Base-by-base conservation (phyloP, 2,888 invertebrate genomes). In the Diloba caeruleocephala region DNA sequence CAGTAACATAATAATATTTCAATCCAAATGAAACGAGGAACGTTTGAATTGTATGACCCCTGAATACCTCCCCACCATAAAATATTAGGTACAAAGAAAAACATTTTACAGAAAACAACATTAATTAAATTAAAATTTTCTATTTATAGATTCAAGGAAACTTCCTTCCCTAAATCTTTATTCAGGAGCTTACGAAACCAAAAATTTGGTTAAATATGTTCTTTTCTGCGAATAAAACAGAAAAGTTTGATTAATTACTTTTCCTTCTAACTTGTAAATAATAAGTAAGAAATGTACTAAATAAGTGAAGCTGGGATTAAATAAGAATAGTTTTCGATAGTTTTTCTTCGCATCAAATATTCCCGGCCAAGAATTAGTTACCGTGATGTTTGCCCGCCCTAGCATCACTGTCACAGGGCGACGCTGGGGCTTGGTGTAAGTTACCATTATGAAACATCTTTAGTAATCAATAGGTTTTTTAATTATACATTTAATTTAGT, bases 261-360 rank as follows among this genome's bases (percentile, higher is more conserved):
- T 25, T 3, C 10, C 21, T 19, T 6, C 8, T 25, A 29, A 19
- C 6, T 17, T 6, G 15, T 13, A 63, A 19, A 34, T 38, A 48
- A 36, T 32, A 48, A 23, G 26, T 19, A 50, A 31, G 28, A 8
- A 33, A 46, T 28, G 29, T 17, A 29, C 3, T 26, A 25, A 33
- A 26, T 26, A 26, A 44, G 12, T 12, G 21, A 29, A 19, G 28
- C 7, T 1, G 8, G 31, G 52, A 50, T 49, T 26, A 39, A 52
- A 68, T 55, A 41, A 45, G 41, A 38, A 68, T 69, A 71, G 68
- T 71, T 71, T 42, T 42, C 37, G 36, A 68, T 69, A 69, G 68
- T 71, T 71, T 61, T 57, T 71, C 53, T 55, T 44, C 23, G 39
- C 58, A 63, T 63, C 72, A 60, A 54, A 69, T 53, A 56, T 53